Evolutionary conservation across 2,888 invertebrate species (phyloP).

Genomic region (Drosophila kanekoi): DNA sequence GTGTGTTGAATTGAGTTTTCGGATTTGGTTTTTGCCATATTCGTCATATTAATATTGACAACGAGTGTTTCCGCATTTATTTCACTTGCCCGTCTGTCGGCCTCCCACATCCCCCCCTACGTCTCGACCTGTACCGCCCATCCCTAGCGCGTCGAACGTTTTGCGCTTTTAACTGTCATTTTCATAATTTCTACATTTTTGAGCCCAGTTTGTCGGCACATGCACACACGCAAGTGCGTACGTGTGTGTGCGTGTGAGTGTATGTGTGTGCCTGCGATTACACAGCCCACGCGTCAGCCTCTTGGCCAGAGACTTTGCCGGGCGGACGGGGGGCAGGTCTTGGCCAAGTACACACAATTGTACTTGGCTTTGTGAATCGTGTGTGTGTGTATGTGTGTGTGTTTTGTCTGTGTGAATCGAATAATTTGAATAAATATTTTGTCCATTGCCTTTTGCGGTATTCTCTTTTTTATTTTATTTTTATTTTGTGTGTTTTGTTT

Average conservation of each 20-base stretch:
- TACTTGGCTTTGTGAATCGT: slow-evolving; percentile 12
- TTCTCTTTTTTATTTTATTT: slow-evolving; percentile 46
- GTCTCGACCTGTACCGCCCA: background rate
- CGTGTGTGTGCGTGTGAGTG: background rate
- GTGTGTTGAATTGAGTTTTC: slow-evolving; percentile 80
- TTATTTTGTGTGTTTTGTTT: slow-evolving; percentile 17
- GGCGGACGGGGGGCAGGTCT: slow-evolving; percentile 31
- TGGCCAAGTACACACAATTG: slow-evolving; percentile 49
- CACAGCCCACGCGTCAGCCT: slow-evolving; percentile 73
- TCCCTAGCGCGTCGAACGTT: slow-evolving; percentile 40
- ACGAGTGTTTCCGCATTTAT: slow-evolving; percentile 82
- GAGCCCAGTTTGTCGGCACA: slow-evolving; percentile 65
- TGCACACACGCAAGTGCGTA: slow-evolving; percentile 33
- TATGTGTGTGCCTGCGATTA: slow-evolving; percentile 60
- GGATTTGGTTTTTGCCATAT: slow-evolving; percentile 82
- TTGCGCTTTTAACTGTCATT: slow-evolving; percentile 81
- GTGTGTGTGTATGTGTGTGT: slow-evolving; percentile 13
- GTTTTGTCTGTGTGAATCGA: slow-evolving; percentile 65
- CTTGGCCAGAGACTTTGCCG: slow-evolving; percentile 9
- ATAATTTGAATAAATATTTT: slow-evolving; percentile 77
- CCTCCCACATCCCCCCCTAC: slow-evolving; percentile 1
- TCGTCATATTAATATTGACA: slow-evolving; percentile 82
- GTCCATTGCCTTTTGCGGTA: slow-evolving; percentile 77
- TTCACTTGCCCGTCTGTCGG: slow-evolving; percentile 70
- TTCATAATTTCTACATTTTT: slow-evolving; percentile 81